phyloP scores from a whole-genome alignment of 2,797 vertebrate species.

The Karalla daura region DNA sequence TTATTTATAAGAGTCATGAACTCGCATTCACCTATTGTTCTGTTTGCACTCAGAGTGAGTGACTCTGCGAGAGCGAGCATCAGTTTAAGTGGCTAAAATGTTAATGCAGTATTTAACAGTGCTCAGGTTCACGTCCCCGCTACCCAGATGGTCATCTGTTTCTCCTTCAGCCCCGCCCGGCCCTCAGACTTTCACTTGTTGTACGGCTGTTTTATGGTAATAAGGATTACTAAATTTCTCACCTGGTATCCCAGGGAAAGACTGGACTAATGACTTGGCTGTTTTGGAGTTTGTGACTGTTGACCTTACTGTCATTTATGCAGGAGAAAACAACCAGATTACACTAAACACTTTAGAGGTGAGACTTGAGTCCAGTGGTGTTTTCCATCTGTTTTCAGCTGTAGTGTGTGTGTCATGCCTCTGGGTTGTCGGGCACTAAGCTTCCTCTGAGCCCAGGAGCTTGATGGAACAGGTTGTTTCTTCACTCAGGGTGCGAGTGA shows the following conservation, averaged over 20 bases:
- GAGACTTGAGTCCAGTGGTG: not conserved
- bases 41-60: conserved; percentile 55
- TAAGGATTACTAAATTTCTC: not conserved
- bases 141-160: conserved; percentile 33
- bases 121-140: conserved; percentile 29
- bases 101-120: conserved; percentile 55
- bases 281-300: not conserved
- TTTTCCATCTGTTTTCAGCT: conserved; percentile 11
- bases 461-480: conserved; percentile 17
- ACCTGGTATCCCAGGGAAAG: not conserved
- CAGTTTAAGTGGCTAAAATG: conserved; percentile 65
- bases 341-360: not conserved
- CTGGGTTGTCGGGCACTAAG: not conserved
- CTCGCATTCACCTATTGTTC: conserved; percentile 59
- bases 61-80: conserved; percentile 35
- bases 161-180: conserved; percentile 6
- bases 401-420: conserved; percentile 1
- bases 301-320: not conserved
- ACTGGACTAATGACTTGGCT: not conserved
- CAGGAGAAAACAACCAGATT: not conserved
- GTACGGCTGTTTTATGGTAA: not conserved
- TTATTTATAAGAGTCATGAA: conserved; percentile 67
- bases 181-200: not conserved
- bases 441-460: conserved; percentile 12
- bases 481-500: not conserved